Conservation (phyloP, 2,113 vertebrate genomes). For the Barbus barbus region DNA sequence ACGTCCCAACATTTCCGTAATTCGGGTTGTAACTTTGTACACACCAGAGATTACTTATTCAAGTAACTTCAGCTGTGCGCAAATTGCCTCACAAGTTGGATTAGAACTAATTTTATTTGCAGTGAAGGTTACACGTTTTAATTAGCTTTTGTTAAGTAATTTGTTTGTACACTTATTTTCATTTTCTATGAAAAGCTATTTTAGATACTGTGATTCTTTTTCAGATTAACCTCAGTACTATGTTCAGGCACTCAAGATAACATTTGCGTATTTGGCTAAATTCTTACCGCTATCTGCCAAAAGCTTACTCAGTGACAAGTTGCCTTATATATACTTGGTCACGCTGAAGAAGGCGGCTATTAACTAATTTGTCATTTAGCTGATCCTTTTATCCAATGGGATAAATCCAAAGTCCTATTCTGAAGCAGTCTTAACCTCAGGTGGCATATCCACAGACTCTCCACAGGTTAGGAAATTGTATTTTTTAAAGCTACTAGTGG, state of each 20-base stretch:
- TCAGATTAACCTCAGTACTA: background rate
- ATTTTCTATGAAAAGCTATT: background rate
- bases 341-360: no score
- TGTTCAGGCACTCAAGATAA: background rate
- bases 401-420: background rate
- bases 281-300: background rate
- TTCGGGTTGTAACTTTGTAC: no score
- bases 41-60: background rate
- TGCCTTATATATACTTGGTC: no score
- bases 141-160: background rate
- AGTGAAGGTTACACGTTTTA: background rate
- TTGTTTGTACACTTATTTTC: background rate
- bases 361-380: background rate
- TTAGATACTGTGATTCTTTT: background rate
- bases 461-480: background rate
- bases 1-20: no score
- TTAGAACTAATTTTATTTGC: background rate
- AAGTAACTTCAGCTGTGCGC: background rate
- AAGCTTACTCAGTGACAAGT: no score
- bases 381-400: background rate
- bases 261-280: conserved; percentile 11
- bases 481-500: background rate
- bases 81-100: background rate
- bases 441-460: no score
- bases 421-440: background rate